These are phyloP conservation scores for Griposia aprilina DNA, from an alignment of 2,888 invertebrate genomes.

Conservation along the genomic window DNA sequence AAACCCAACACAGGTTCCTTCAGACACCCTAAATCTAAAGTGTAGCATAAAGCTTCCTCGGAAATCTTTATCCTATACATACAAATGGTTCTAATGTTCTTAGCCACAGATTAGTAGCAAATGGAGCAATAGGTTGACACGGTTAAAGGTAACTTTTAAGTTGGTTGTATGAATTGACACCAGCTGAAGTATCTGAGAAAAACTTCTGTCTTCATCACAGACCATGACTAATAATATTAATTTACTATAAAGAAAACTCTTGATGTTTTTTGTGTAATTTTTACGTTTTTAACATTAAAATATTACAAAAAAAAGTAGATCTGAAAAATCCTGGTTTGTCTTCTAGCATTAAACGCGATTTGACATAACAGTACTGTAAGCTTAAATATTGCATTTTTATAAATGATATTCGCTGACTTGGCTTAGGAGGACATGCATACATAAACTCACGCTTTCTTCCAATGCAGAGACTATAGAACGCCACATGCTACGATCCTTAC, in stretches of 20 bases:
- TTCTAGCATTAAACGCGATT: not conserved
- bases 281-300: too few relatives aligned
- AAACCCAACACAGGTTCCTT: conserved; percentile 11
- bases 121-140: not conserved
- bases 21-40: conserved; percentile 22
- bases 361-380: not conserved
- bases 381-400: not conserved
- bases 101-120: conserved; percentile 8
- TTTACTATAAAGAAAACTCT: too few relatives aligned
- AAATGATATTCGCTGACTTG: not conserved
- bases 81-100: conserved; percentile 46
- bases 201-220: not conserved
- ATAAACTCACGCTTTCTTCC: too few relatives aligned
- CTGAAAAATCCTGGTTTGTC: not conserved
- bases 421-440: not conserved
- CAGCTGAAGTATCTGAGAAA: not conserved
- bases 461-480: not conserved
- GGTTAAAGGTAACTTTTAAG: not conserved
- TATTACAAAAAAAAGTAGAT: too few relatives aligned
- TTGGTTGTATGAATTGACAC: not conserved
- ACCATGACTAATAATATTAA: not conserved
- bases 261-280: not conserved
- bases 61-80: conserved; percentile 48
- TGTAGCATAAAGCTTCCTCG: conserved; percentile 24
- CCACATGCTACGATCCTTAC: not conserved